Percentiles rank a stretch among this genome's conserved stretches.
Conservation (phyloP, 2,888 invertebrate genomes). For the Amiota mariae region DNA sequence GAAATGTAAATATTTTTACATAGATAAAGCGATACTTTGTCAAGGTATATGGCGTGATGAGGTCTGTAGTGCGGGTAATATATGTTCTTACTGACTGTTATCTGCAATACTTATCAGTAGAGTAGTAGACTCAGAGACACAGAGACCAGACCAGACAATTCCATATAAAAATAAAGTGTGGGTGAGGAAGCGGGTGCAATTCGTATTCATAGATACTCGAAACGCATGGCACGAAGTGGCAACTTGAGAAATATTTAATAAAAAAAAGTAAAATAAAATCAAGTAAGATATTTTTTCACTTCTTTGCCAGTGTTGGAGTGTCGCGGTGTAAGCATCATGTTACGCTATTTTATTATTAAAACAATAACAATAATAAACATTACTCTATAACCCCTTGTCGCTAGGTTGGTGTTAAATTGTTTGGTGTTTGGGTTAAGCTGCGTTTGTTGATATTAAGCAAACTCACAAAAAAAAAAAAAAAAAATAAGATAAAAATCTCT, state of each 20-base stretch:
- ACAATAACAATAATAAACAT: too few species aligned
- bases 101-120: conserved; percentile 19
- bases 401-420: conserved; percentile 62
- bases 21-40: conserved; percentile 48
- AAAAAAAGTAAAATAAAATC: background rate
- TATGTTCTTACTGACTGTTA: conserved; percentile 2
- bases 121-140: too few species aligned
- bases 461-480: conserved; percentile 16
- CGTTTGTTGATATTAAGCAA: conserved; percentile 39
- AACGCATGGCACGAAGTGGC: conserved; percentile 6
- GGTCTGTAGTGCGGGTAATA: conserved; percentile 17
- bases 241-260: background rate
- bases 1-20: conserved; percentile 67
- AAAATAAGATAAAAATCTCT: conserved; percentile 22
- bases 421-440: conserved; percentile 68
- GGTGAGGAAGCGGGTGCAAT: too few species aligned
- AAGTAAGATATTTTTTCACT: background rate
- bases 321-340: too few species aligned
- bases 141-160: too few species aligned
- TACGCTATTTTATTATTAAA: too few species aligned
- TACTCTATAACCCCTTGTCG: conserved; percentile 59
- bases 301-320: too few species aligned
- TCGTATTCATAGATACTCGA: background rate
- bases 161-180: too few species aligned
- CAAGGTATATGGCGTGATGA: conserved; percentile 20